A percentile compares a stretch with the other conserved stretches of the same genome.
Evolutionary conservation across 2,797 vertebrate species (phyloP).

Genomic region (Merluccius polli): DNA sequence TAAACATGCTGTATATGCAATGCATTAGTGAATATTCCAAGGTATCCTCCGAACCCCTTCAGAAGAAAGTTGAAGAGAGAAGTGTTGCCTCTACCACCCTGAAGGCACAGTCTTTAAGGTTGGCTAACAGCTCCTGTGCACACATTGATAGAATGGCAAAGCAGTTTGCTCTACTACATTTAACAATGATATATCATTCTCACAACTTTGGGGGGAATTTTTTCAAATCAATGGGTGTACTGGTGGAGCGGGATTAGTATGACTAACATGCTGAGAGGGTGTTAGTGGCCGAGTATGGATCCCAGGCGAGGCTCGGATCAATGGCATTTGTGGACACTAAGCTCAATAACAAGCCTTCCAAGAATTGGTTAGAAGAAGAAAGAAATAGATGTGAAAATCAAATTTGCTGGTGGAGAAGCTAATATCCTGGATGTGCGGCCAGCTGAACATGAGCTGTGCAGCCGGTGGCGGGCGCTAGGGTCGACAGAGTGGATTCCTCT

Average conservation of each 20-base stretch:
- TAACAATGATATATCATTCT: constrained; percentile 99
- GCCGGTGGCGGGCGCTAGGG: constrained; percentile 61
- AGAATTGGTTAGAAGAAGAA: constrained; percentile 82
- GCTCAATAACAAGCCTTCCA: constrained; percentile 99
- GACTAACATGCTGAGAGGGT: constrained; percentile 93
- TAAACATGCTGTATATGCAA: not conserved
- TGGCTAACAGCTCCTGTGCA: constrained; percentile 76
- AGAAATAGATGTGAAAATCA: constrained; percentile 99
- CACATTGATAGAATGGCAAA: constrained; percentile 95
- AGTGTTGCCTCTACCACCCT: not conserved
- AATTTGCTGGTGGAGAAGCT: constrained; percentile 97
- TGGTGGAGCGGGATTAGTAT: constrained; percentile 98
- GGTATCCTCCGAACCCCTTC: not conserved
- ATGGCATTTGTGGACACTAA: constrained; percentile 99
- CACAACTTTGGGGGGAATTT: constrained; percentile 99
- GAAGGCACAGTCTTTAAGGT: not conserved
- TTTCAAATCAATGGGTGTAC: constrained; percentile 99
- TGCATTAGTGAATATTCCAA: not conserved
- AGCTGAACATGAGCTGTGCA: constrained; percentile 72
- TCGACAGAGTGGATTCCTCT: constrained; percentile 68
- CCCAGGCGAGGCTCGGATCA: constrained; percentile 97
- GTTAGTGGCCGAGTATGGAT: constrained; percentile 96
- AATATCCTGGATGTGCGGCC: constrained; percentile 83
- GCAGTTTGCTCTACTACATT: constrained; percentile 99
- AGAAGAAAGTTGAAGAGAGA: not conserved